Evolutionary conservation across 2,113 vertebrate species (phyloP).

Genomic region (Sminthopsis crassicaudata): DNA sequence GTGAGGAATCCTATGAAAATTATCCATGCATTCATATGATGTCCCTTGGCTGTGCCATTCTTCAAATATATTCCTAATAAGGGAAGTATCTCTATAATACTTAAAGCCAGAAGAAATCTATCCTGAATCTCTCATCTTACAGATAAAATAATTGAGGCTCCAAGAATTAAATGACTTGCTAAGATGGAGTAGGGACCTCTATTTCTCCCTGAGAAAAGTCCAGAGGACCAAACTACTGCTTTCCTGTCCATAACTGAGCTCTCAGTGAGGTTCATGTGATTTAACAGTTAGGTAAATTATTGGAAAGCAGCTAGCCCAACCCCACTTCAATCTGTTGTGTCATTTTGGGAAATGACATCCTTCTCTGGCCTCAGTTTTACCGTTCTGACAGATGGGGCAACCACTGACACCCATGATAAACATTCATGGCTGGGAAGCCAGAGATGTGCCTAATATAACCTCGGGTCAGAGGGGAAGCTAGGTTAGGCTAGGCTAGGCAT

Average conservation of each 20-base stretch:
- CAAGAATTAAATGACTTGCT: not conserved
- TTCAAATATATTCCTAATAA: not conserved
- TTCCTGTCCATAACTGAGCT: not conserved
- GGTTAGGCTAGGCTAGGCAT: no score
- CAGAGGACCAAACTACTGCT: not conserved
- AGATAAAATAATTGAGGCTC: not conserved
- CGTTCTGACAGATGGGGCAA: not conserved
- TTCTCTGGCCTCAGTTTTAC: not conserved
- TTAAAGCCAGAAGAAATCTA: not conserved
- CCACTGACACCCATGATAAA: not conserved
- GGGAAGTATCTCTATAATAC: not conserved
- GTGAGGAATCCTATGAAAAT: not conserved
- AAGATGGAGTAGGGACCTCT: not conserved
- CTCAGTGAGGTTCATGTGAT: not conserved
- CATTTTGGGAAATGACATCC: not conserved
- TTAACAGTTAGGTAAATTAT: not conserved
- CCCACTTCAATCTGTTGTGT: not conserved
- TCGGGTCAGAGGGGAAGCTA: not conserved
- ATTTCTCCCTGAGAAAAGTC: not conserved
- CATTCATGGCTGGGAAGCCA: not conserved
- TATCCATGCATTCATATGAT: not conserved
- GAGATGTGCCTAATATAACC: constrained; percentile 1
- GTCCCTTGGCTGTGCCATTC: not conserved
- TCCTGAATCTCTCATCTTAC: not conserved
- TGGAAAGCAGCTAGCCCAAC: not conserved